A percentile compares a stretch with the other conserved stretches of the same genome.
phyloP scores from a whole-genome alignment of 2,113 vertebrate species.

The Larimichthys crocea region DNA sequence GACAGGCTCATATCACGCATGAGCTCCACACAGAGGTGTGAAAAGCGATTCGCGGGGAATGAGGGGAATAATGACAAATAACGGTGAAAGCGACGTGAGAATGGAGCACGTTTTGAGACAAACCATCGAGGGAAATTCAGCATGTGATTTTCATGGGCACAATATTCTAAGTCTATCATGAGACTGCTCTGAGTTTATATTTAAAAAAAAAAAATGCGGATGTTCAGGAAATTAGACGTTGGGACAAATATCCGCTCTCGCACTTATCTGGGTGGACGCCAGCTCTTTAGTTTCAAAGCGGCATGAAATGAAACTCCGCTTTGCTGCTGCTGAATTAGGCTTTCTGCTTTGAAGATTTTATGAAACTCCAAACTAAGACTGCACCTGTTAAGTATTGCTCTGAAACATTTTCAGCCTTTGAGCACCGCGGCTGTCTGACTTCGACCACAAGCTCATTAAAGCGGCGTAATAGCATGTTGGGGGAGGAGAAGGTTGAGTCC shows the following conservation, averaged over 20 bases:
- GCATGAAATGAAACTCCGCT: neutral
- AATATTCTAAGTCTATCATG: conserved; percentile 4
- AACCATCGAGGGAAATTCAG: conserved; percentile 24
- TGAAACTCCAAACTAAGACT: neutral
- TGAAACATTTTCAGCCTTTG: conserved; percentile 24
- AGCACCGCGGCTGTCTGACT: conserved; percentile 5
- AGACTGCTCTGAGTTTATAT: conserved; percentile 22
- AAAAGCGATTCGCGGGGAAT: neutral
- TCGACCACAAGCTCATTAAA: conserved; percentile 31
- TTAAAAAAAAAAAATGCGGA: conserved; percentile 1
- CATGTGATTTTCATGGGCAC: conserved; percentile 17
- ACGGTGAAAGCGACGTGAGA: conserved; percentile 34
- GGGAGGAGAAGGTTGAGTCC: conserved; percentile 7
- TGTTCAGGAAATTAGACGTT: conserved; percentile 43
- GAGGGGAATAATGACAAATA: conserved; percentile 43
- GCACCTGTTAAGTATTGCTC: neutral
- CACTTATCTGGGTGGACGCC: conserved; percentile 1
- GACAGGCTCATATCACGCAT: conserved; percentile 17
- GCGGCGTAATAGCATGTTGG: conserved; percentile 7
- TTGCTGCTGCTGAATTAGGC: neutral
- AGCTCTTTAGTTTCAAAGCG: conserved; percentile 7
- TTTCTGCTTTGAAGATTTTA: conserved; percentile 2
- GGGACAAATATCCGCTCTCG: conserved; percentile 29
- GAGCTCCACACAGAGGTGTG: conserved; percentile 32
- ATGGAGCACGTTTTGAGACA: conserved; percentile 20